Conservation (phyloP, 2,797 vertebrate species). For the Heliangelus exortis region DNA sequence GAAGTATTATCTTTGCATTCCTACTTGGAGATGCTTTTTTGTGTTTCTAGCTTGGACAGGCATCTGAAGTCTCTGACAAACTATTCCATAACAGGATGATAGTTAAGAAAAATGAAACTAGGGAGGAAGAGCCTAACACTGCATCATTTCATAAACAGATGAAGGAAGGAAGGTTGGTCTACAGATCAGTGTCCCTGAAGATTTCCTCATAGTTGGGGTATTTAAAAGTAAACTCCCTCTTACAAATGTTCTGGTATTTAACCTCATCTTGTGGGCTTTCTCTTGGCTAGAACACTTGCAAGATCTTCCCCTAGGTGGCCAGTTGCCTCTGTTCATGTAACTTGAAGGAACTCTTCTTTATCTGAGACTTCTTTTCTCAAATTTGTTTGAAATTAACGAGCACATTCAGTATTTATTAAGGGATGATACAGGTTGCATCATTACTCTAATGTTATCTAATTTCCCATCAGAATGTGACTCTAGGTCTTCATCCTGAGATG, state of each 20-base stretch:
- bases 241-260: neutral
- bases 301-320: neutral
- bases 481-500: neutral
- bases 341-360: neutral
- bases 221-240: slow-evolving; percentile 55
- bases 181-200: slow-evolving; percentile 20
- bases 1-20: neutral
- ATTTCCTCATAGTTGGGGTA: slow-evolving; percentile 37
- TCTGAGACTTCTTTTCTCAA: neutral
- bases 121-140: neutral
- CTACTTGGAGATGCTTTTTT: neutral
- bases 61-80: neutral
- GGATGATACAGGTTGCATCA: neutral
- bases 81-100: neutral
- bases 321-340: neutral
- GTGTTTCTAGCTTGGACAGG: neutral
- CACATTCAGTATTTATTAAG: neutral
- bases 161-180: slow-evolving; percentile 3
- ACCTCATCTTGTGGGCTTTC: neutral
- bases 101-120: neutral
- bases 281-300: neutral
- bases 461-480: neutral
- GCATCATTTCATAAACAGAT: neutral
- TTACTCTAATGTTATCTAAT: neutral
- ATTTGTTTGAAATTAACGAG: neutral